Percentiles rank a stretch among this genome's conserved stretches.
phyloP scores from a whole-genome alignment of 2,888 invertebrate genomes.

The Alcis repandata region DNA sequence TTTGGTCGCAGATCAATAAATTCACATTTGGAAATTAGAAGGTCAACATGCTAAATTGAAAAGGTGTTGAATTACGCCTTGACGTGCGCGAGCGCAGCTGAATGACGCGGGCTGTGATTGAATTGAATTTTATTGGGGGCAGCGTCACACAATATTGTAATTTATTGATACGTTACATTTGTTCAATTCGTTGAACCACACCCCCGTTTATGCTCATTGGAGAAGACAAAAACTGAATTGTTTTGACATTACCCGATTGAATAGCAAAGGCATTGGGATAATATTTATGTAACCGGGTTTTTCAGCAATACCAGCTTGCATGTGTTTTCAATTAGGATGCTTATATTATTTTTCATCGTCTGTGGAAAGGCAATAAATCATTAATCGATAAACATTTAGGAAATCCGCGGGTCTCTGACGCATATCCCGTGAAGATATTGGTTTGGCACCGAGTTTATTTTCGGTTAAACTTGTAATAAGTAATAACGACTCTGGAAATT shows the following conservation, averaged over 20 bases:
- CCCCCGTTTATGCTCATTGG: conserved; percentile 40
- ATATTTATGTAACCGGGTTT: not conserved
- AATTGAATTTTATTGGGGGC: conserved; percentile 66
- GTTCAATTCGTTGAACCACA: conserved; percentile 40
- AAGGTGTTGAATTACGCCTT: conserved; percentile 51
- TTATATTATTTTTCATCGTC: not conserved
- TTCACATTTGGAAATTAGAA: conserved; percentile 47
- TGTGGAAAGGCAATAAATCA: conserved; percentile 7
- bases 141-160: conserved; percentile 55
- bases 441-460: conserved; percentile 20
- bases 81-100: conserved; percentile 51
- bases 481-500: not conserved
- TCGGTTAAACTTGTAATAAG: conserved; percentile 9
- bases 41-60: conserved; percentile 55
- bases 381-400: conserved; percentile 5
- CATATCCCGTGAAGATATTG: conserved; percentile 30
- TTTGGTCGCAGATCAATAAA: conserved; percentile 38
- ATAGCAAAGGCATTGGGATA: not conserved
- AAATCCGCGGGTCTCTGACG: conserved; percentile 30
- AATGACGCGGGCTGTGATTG: conserved; percentile 58
- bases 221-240: not conserved
- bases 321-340: not conserved
- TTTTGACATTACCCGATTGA: not conserved
- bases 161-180: conserved; percentile 55
- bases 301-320: not conserved